phyloP scores from a whole-genome alignment of 35 echinoderm and acorn worm genomes.

The Hemicentrotus pulcherrimus region DNA sequence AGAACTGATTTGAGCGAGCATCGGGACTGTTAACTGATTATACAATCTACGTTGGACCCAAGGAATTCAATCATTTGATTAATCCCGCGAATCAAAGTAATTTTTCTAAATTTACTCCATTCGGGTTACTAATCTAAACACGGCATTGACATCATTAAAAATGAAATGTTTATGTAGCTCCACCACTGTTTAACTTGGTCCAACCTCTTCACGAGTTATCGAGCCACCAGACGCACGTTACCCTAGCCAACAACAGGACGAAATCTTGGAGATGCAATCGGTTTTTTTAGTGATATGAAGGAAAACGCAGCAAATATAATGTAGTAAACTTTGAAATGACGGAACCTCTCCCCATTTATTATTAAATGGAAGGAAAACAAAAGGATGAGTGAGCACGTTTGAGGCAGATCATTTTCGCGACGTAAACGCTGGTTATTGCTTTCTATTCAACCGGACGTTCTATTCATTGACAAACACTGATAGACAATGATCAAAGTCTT shows the following conservation, averaged over 20 bases:
- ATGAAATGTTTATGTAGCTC: background rate
- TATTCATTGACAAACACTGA: conserved; percentile 41
- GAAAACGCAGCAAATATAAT: background rate
- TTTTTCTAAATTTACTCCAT: too few species aligned
- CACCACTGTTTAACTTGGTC: background rate
- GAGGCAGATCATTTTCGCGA: conserved; percentile 39
- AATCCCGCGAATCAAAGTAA: too few species aligned
- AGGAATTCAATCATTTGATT: too few species aligned
- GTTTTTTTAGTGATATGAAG: background rate
- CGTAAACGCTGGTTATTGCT: conserved; percentile 40
- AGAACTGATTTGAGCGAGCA: too few species aligned
- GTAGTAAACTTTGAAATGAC: background rate
- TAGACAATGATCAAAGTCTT: conserved; percentile 21
- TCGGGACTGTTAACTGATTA: too few species aligned
- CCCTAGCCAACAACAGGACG: background rate
- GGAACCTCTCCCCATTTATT: conserved; percentile 33
- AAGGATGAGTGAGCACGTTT: conserved; percentile 23
- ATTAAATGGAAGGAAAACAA: conserved; percentile 2
- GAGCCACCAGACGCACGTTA: background rate
- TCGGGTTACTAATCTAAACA: background rate
- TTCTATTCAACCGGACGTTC: conserved; percentile 35
- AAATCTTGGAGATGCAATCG: background rate
- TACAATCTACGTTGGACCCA: too few species aligned
- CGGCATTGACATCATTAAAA: background rate
- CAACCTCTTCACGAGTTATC: background rate